Evolutionary conservation across 1,140 invertebrate species (phyloP).

Genomic region (Brachionus angularis): DNA sequence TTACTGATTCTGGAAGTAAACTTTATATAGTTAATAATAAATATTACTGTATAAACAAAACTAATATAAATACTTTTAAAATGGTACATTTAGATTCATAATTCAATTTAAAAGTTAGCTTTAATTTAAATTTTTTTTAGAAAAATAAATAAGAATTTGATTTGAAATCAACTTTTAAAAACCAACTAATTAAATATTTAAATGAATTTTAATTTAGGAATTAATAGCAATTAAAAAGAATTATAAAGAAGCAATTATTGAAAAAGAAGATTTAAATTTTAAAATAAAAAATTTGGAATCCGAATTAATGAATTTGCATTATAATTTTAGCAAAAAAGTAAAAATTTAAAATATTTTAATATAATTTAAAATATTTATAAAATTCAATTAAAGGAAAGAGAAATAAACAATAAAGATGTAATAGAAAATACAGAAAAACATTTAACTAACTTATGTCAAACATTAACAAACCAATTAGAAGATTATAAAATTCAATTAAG

Average conservation of each 20-base stretch:
- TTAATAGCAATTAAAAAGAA: constrained; percentile 12
- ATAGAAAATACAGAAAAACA: constrained; percentile 18
- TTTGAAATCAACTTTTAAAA: too few species aligned
- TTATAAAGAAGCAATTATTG: neutral
- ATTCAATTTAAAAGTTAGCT: too few species aligned
- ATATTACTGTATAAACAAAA: too few species aligned
- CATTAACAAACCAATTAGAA: constrained; percentile 14
- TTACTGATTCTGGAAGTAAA: too few species aligned
- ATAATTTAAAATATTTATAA: neutral
- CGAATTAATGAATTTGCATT: neutral
- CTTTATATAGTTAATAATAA: too few species aligned
- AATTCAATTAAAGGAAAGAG: constrained; percentile 37
- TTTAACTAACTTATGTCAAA: constrained; percentile 40
- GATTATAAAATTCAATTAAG: constrained; percentile 9
- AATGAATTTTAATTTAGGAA: neutral
- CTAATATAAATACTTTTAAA: too few species aligned
- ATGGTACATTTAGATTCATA: too few species aligned
- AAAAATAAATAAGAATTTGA: too few species aligned
- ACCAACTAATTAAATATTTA: too few species aligned
- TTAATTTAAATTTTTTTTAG: too few species aligned
- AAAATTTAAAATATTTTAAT: neutral
- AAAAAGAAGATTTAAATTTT: constrained; percentile 24
- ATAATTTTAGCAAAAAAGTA: neutral
- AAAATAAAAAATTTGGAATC: neutral
- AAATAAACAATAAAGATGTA: neutral